Evolutionary conservation across 1,140 invertebrate species (phyloP), one percentile per base, ranked within the genome.

Genomic region (Ceratosolen solmsi): DNA sequence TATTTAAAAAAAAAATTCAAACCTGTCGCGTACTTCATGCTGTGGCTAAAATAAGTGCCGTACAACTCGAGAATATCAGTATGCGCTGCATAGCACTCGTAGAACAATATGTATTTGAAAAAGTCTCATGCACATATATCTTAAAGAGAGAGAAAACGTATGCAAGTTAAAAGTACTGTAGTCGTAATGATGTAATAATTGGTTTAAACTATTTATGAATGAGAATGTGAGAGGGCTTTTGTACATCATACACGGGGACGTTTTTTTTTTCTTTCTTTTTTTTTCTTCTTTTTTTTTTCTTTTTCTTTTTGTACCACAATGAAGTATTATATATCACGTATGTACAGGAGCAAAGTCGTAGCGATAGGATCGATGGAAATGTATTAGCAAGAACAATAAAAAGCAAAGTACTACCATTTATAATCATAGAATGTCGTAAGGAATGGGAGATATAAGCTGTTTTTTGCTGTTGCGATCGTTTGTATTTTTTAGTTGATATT

Each of bases 311-410:
- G n/a, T 79, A 41, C 46, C 27, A 68, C 27, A 46, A 77, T 25
- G 27, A 49, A 75, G 30, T 75, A 80, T 79, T 77, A 41, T 78
- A 79, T 80, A 71, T 72, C 33, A 72, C n/a, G n/a, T 58, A 72
- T 58, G 30, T 73, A 25, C 46, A 80, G 5, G 74, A 72, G 36
- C 60, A 78, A 36, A 72, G 84, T 86, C 82, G 86, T 90, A 87
- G 89, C 88, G 86, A 87, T 86, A 88, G 87, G 86, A 88, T 89
- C 87, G 84, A 85, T 83, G 85, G 82, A 85, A 84, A 80, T 82
- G 72, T 79, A 70, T 70, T 79, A 79, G 77, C 70, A 79, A 49
- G 33, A 36, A 78, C 60, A 78, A 8, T 30, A 81, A 8, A 73
- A 27, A 38, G 46, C 9, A 73, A 33, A 80, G 36, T 73, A 73